Conservation (phyloP, 2,888 invertebrate genomes). For the Philonicus albiceps region DNA sequence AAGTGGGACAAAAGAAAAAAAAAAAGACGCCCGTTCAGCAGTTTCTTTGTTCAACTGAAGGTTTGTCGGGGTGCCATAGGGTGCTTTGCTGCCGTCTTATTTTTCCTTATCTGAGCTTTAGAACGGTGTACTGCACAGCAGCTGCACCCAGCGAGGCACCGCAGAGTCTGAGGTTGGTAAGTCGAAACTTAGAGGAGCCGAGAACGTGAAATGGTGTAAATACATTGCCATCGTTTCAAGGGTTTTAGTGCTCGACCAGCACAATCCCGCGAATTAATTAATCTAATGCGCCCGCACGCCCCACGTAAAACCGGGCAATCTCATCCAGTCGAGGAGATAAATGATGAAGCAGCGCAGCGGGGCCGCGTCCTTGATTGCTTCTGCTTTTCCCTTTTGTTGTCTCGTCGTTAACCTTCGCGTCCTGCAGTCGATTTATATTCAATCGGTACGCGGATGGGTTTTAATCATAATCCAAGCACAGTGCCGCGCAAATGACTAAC, state of each 20-base stretch:
- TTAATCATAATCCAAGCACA: background rate
- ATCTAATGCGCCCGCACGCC: background rate
- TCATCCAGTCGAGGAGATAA: background rate
- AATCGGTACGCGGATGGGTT: background rate
- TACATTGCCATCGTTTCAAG: background rate
- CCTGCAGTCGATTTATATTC: background rate
- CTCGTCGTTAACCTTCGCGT: background rate
- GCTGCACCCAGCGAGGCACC: background rate
- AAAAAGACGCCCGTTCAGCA: background rate
- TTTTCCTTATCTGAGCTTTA: background rate
- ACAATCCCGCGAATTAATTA: background rate
- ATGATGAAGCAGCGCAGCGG: background rate
- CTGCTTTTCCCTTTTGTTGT: background rate
- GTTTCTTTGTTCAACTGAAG: conserved; percentile 2
- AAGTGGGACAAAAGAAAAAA: background rate
- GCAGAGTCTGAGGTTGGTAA: background rate
- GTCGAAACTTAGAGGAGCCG: background rate
- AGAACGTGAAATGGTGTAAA: background rate
- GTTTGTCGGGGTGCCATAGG: background rate
- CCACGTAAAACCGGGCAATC: background rate
- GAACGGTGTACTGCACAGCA: background rate
- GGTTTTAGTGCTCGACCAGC: background rate
- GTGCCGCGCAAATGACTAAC: background rate
- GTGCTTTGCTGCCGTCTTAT: background rate
- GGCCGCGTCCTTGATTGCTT: background rate